Conservation (phyloP, 2,113 vertebrate genomes). For the Serinus canaria region DNA sequence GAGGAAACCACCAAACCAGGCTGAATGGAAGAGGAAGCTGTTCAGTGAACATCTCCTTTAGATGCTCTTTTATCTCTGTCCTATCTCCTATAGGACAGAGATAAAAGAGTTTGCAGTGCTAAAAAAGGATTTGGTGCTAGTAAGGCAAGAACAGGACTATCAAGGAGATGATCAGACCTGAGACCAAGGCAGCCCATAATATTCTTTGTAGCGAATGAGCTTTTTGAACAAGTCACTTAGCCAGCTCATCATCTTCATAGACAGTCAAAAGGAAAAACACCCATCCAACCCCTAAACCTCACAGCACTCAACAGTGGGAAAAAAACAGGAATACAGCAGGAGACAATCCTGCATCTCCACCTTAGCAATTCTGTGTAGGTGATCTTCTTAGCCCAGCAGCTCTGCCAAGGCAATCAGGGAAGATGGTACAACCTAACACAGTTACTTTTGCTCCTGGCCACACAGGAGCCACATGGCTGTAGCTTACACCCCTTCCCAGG, state of each 20-base stretch:
- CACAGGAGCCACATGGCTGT: accelerated
- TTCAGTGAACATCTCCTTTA: neutral
- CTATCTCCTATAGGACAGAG: neutral
- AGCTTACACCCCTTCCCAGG: neutral
- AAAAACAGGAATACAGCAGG: neutral
- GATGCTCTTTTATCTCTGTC: no score
- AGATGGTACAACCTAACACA: no score
- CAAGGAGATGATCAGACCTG: neutral
- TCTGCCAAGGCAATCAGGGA: neutral
- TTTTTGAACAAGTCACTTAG: neutral
- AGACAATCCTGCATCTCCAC: neutral
- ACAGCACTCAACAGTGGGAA: neutral
- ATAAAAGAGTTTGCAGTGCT: neutral
- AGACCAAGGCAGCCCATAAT: neutral
- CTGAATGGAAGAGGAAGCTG: neutral
- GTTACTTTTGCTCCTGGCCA: neutral
- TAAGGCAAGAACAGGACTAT: neutral
- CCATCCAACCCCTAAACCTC: accelerated
- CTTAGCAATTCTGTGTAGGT: neutral
- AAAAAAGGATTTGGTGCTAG: neutral
- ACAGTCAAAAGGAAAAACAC: neutral
- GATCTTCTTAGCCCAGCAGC: neutral
- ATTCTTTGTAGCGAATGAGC: neutral
- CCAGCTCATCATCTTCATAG: neutral
- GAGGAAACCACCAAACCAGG: neutral